A percentile compares a stretch with the other conserved stretches of the same genome.
Evolutionary conservation across 2,113 vertebrate species (phyloP).

Genomic region (Lasiurus cinereus): DNA sequence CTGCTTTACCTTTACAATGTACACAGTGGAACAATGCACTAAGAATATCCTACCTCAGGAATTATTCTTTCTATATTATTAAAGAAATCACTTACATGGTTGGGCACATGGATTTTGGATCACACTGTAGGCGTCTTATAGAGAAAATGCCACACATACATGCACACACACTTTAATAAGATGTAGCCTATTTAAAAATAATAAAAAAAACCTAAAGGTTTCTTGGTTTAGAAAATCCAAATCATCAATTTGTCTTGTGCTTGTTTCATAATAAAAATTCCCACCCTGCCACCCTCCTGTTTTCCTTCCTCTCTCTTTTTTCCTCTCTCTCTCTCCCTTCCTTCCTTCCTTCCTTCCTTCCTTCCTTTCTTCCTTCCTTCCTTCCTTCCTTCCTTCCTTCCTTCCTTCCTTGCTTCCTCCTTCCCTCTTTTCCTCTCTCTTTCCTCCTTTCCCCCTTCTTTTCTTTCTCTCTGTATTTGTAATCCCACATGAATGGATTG

Average conservation of each 20-base stretch:
- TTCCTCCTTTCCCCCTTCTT: too few species aligned
- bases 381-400: too few species aligned
- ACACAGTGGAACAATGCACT: slow-evolving; percentile 74
- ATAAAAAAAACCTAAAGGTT: not conserved
- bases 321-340: too few species aligned
- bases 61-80: slow-evolving; percentile 77
- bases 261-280: not conserved
- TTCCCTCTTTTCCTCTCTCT: too few species aligned
- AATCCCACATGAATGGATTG: not conserved
- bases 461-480: not conserved
- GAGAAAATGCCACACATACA: slow-evolving; percentile 27
- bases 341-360: accelerated
- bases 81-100: slow-evolving; percentile 78
- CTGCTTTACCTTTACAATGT: slow-evolving; percentile 77
- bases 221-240: not conserved
- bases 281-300: too few species aligned
- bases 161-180: not conserved
- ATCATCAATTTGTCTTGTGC: not conserved
- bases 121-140: slow-evolving; percentile 23
- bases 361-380: too few species aligned
- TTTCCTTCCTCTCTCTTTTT: not conserved
- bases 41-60: slow-evolving; percentile 80
- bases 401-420: not conserved
- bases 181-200: slow-evolving; percentile 25
- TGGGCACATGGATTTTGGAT: slow-evolving; percentile 63